Evolutionary conservation across 2,888 invertebrate genomes (phyloP).

Genomic region (Mesorhabditis belari): DNA sequence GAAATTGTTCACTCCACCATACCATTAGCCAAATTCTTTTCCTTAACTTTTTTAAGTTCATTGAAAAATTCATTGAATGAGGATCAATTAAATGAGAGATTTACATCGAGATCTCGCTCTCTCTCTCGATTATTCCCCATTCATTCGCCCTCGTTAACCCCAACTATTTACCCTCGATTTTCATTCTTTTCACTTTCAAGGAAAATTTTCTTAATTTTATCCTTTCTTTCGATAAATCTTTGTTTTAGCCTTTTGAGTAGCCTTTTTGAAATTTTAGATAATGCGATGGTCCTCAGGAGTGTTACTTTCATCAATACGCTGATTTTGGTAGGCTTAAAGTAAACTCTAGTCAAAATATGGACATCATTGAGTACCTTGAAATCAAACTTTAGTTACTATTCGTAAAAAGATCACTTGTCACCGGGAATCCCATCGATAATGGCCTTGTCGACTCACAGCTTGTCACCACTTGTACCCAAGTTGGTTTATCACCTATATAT

Average conservation of each 20-base stretch:
- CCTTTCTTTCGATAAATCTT: not conserved
- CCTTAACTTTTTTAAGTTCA: no score
- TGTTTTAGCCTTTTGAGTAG: not conserved
- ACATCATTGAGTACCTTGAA: not conserved
- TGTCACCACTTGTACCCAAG: slow-evolving; percentile 7
- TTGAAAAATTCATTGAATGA: no score
- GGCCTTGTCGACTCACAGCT: slow-evolving; percentile 49
- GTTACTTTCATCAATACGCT: not conserved
- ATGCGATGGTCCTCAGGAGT: not conserved
- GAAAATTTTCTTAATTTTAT: not conserved
- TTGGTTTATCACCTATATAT: not conserved
- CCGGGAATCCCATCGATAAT: slow-evolving; percentile 44
- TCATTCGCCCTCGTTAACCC: not conserved
- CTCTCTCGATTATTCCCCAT: no score
- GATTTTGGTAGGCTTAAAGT: no score
- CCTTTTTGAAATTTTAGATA: not conserved
- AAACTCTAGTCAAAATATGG: not conserved
- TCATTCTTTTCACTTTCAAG: not conserved
- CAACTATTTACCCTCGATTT: not conserved
- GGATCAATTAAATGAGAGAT: no score
- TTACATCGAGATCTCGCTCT: no score
- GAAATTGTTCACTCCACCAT: no score
- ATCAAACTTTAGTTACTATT: not conserved
- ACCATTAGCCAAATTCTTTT: no score
- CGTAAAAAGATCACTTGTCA: not conserved